Evolutionary conservation across 2,797 vertebrate species (phyloP).

Genomic region (Poecilia gillii): DNA sequence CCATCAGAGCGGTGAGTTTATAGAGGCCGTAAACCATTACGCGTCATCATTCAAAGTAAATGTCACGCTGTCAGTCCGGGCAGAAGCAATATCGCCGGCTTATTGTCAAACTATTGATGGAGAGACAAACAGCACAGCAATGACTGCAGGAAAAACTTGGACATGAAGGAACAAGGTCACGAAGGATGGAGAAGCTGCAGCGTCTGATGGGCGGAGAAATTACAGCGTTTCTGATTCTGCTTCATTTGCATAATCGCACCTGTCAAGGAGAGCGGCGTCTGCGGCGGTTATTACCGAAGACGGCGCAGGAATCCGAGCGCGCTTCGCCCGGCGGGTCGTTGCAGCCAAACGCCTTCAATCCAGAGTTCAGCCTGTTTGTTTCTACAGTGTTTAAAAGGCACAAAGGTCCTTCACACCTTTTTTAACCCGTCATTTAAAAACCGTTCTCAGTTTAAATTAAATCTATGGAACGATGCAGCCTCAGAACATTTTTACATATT

Average conservation of each 20-base stretch:
- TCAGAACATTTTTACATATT: background rate
- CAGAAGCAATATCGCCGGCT: constrained; percentile 50
- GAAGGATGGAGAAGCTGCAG: background rate
- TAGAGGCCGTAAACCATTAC: constrained; percentile 44
- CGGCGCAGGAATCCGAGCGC: background rate
- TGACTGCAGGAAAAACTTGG: constrained; percentile 18
- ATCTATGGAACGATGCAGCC: background rate
- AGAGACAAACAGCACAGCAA: constrained; percentile 28
- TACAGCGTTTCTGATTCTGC: background rate
- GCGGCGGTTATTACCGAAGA: background rate
- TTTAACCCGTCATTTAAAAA: background rate
- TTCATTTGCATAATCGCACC: constrained; percentile 1
- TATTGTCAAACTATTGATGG: constrained; percentile 51
- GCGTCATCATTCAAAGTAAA: constrained; percentile 62
- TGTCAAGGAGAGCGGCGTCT: background rate
- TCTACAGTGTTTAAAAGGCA: background rate
- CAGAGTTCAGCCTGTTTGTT: background rate
- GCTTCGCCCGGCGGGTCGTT: background rate
- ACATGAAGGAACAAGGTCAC: constrained; percentile 1
- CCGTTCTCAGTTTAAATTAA: background rate
- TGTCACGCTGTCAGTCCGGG: constrained; percentile 50
- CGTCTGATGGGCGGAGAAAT: background rate
- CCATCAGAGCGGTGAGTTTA: constrained; percentile 49
- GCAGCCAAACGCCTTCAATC: background rate
- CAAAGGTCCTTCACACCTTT: background rate